Conservation (phyloP, 2,888 invertebrate species). For the Hyposoter dolosus region DNA sequence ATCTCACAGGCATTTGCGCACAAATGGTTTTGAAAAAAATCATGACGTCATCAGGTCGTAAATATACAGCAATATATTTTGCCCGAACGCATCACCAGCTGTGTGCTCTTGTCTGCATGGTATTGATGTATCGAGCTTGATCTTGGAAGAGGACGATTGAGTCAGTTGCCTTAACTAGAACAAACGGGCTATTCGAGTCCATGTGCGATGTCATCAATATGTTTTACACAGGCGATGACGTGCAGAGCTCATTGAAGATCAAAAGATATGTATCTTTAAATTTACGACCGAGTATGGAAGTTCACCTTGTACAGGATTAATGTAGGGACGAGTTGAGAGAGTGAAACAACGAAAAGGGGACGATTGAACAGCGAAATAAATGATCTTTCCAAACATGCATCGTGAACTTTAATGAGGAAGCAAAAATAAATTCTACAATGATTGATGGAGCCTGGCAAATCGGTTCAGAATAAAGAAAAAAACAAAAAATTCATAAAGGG, state of each 20-base stretch:
- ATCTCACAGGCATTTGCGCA: conserved; percentile 7
- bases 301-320: conserved; percentile 63
- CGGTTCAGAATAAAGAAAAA: not conserved
- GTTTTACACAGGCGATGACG: conserved; percentile 44
- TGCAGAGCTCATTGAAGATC: conserved; percentile 45
- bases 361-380: conserved; percentile 26
- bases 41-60: conserved; percentile 53
- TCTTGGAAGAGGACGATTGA: conserved; percentile 54
- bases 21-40: not conserved
- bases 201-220: conserved; percentile 39
- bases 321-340: conserved; percentile 5
- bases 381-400: conserved; percentile 25
- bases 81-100: conserved; percentile 2
- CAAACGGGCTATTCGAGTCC: conserved; percentile 15
- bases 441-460: not conserved
- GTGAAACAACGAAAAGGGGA: not conserved
- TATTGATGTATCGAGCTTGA: conserved; percentile 55
- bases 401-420: conserved; percentile 16
- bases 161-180: conserved; percentile 59
- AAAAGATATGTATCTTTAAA: conserved; percentile 45
- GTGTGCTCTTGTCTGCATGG: not conserved
- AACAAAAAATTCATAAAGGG: not conserved
- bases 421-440: conserved; percentile 6
- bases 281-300: conserved; percentile 52
- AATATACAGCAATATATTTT: conserved; percentile 9